Conservation (phyloP, 2,888 invertebrate genomes). For the Nebria brevicollis region DNA sequence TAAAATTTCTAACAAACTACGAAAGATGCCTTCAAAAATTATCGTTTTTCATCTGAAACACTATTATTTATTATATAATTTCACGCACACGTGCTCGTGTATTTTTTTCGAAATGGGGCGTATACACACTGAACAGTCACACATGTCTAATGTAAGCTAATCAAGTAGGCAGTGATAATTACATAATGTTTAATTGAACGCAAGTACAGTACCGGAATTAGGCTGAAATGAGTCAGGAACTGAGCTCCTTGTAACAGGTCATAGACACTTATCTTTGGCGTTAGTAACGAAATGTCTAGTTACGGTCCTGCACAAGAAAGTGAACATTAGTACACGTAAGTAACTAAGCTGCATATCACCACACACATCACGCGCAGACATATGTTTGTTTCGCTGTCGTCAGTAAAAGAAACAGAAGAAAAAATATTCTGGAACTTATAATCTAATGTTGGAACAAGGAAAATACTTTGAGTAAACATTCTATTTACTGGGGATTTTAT, state of each 20-base stretch:
- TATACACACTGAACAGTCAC: not conserved
- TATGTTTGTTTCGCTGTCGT: not conserved
- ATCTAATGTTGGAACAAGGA: no score
- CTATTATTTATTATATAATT: no score
- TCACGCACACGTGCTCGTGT: conserved; percentile 26
- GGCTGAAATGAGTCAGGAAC: no score
- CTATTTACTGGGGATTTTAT: not conserved
- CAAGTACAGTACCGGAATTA: not conserved
- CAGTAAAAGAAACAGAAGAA: not conserved
- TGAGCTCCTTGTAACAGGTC: no score
- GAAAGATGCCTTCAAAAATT: no score
- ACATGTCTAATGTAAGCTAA: not conserved
- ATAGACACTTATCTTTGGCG: no score
- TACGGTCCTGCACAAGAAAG: conserved; percentile 22
- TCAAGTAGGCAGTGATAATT: conserved; percentile 27
- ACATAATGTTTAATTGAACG: conserved; percentile 39
- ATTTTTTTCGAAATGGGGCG: conserved; percentile 9
- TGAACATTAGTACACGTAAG: conserved; percentile 10
- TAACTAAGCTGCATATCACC: conserved; percentile 16
- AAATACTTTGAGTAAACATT: no score
- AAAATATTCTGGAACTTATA: not conserved
- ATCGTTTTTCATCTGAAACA: no score
- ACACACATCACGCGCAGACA: conserved; percentile 23
- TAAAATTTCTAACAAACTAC: no score
- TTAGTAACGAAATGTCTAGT: no score